Evolutionary conservation across 1,140 invertebrate species (phyloP), one percentile per base, ranked within the genome.

Genomic region (Phortica variegata): DNA sequence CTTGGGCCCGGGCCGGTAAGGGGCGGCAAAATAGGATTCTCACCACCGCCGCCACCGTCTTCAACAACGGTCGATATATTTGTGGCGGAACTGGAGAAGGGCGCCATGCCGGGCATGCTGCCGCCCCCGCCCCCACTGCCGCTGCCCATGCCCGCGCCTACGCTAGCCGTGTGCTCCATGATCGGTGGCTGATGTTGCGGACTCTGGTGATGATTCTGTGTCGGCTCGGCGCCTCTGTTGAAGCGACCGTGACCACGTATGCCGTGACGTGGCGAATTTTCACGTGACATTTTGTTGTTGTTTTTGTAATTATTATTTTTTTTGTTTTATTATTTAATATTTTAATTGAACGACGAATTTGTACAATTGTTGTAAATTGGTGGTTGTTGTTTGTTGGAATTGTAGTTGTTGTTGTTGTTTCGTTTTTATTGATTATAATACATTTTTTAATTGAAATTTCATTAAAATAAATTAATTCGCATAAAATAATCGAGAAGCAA

Each of bases 1-100:
- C 82, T 81, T 17, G 82, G 81, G 17, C 81, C 83, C n/a, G 83
- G 82, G 33, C 84, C 84, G 26, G 45, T 73, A 7, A 75, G 26
- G 5, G 73, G 73, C 38, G 73, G 73, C 52, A 76, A 34, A 9
- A 58, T 69, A 6, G 68, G 51, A 19, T 55, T 57, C 33, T 75
- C 70, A 17, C 34, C 50, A 32, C 32, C 42, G 13, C 39, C 49
- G 37, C 29, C 43, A 26, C 69, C 69, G 46, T 74, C 71, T 51
- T 73, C 70, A 45, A 68, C 21, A 41, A 61, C 71, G 29, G 65
- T 68, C 39, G 61, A 55, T 42, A 72, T 71, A 49, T 71, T 74
- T 40, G 71, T 60, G 49, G 71, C 61, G 33, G 71, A 74, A 18
- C 59, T 69, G 16, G 71, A 74, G 37, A 74, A 62, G 39, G 56